Conservation (phyloP, 1,140 invertebrate species). For the Zaprionus gabonicus region DNA sequence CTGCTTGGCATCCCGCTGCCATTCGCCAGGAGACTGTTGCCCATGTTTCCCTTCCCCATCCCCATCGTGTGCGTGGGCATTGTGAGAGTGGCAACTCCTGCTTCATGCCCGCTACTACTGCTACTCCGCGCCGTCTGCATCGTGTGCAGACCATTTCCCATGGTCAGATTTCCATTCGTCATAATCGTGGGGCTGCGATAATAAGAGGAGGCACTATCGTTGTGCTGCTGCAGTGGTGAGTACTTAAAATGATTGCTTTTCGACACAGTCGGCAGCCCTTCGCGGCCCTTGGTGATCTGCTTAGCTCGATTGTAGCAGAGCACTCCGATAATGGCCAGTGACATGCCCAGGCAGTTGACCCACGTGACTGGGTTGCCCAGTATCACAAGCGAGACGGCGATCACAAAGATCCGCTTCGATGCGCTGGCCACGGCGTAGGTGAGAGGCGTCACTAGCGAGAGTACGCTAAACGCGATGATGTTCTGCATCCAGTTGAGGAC, state of each 20-base stretch:
- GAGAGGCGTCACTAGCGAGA: conserved; percentile 94
- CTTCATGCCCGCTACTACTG: not conserved
- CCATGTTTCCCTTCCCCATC: not conserved
- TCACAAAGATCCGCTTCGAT: conserved; percentile 97
- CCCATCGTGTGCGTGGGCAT: conserved; percentile 26
- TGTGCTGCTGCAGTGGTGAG: conserved; percentile 60
- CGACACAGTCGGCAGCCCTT: conserved; percentile 55
- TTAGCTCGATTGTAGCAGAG: conserved; percentile 92
- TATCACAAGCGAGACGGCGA: conserved; percentile 94
- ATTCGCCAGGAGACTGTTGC: conserved; percentile 72
- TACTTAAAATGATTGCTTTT: conserved; percentile 71
- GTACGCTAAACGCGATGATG: conserved; percentile 96
- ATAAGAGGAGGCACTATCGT: conserved; percentile 50
- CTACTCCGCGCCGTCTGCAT: conserved; percentile 1
- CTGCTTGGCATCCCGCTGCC: conserved; percentile 73
- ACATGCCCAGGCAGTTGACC: conserved; percentile 95
- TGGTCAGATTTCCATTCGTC: conserved; percentile 50
- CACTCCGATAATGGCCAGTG: conserved; percentile 95
- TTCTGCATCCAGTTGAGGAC: conserved; percentile 97
- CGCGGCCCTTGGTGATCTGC: conserved; percentile 60
- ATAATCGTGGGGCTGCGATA: conserved; percentile 58
- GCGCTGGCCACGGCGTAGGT: conserved; percentile 98
- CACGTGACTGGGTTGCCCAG: conserved; percentile 96
- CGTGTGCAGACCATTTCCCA: conserved; percentile 63
- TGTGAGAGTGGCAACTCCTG: not conserved